phyloP scores from a whole-genome alignment of 2,113 vertebrate species.

The Antechinus stuartii region DNA sequence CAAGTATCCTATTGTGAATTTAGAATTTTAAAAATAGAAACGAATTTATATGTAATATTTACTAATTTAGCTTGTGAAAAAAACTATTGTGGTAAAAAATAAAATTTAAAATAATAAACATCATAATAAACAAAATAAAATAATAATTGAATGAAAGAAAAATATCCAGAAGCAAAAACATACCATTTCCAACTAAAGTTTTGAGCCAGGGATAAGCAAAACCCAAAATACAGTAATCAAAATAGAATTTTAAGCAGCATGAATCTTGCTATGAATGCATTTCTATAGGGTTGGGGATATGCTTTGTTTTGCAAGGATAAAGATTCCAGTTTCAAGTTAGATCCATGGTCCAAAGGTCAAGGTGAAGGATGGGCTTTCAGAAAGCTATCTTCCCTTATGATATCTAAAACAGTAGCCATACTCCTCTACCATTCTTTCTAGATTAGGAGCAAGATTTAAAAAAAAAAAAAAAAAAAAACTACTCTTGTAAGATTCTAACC shows the following conservation, averaged over 20 bases:
- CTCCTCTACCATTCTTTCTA: background rate
- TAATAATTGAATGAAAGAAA: background rate
- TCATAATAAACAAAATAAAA: background rate
- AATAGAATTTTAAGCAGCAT: background rate
- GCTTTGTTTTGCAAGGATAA: background rate
- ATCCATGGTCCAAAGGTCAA: constrained; percentile 1
- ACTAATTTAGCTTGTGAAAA: background rate
- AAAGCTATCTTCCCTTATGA: too few species aligned
- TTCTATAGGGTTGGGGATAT: background rate
- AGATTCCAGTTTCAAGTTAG: background rate
- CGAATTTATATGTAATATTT: background rate
- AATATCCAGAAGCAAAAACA: background rate
- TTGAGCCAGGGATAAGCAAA: background rate
- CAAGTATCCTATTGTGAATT: background rate
- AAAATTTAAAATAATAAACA: too few species aligned
- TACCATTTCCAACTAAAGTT: background rate
- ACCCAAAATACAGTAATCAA: background rate
- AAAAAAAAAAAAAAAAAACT: too few species aligned
- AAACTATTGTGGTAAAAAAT: background rate
- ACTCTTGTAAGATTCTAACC: too few species aligned
- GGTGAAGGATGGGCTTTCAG: background rate
- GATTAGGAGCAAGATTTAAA: background rate
- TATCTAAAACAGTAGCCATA: background rate
- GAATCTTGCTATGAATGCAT: background rate
- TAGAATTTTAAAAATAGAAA: background rate